Evolutionary conservation across 2,888 invertebrate genomes (phyloP), one percentile per base, ranked within the genome.

Genomic region (Nephrocerus scutellatus): DNA sequence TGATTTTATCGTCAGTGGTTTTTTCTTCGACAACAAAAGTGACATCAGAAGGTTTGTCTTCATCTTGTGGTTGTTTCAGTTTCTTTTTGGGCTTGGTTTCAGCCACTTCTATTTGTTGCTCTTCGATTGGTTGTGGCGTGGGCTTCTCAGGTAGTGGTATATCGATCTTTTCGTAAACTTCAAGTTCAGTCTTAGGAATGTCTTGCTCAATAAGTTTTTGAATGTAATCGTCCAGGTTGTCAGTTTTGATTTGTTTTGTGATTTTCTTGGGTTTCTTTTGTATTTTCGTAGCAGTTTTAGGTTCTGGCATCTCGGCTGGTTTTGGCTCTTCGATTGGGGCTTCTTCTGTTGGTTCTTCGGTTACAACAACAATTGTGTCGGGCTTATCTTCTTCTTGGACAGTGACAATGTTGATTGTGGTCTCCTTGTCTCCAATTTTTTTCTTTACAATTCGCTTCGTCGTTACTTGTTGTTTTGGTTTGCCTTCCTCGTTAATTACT

Each of bases 121-220:
- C 48, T 44, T 63, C 57, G 19, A 30, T 23, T 19, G 62, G 44
- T 13, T 53, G 50, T 23, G 56, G 51, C 53, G 63, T 53, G 46
- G 56, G 51, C 53, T 63, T 53, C 46, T 63, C 56, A 26, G 50
- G 46, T 32, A 44, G 41, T n/a, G 58, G 56, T 39, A 59, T 55
- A 31, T 65, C 63, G 18, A 55, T 33, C 49, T 68, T 66, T 52
- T 70, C 68, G 36, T 68, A 62, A 49, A 64, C 62, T 49, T 71
- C 68, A 4, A 64, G 54, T 47, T 65, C 64, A 2, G 62, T 61
- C 46, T 66, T 62, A 43, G 59, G 55, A 45, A 60, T 57, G 47
- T 66, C 59, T 48, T 60, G 46, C 37, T 62, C 61, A 22, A 62
- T 54, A 4, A 62, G 41, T 36, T 54, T 51, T 37, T 52, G 47